Evolutionary conservation across 1,140 invertebrate species (phyloP), one percentile per base, ranked within the genome.

Genomic region (Cydia splendana): DNA sequence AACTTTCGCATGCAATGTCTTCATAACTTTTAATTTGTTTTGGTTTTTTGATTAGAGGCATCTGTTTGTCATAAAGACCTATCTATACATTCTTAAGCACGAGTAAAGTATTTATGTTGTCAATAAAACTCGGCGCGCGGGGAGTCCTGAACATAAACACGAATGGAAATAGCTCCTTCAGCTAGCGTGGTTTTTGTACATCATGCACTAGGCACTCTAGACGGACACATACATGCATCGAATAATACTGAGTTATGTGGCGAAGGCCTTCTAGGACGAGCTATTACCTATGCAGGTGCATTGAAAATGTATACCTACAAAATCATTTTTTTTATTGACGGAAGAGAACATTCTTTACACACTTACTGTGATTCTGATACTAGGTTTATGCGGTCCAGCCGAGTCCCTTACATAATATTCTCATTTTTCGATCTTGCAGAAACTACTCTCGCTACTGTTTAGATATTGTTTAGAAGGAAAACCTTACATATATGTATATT

Each of bases 101-200:
- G 75, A 73, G 78, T 65, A 73, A 79, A 75, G 78, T 88, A 85
- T 89, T 91, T 89, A 91, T 89, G 85, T 86, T 85, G 87, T 88
- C 87, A 85, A 87, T 88, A 90, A 88, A 88, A 85, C 82, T 83
- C 77, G 82, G 81, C 82, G 81, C 79, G 84, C 84, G 81, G 87
- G 88, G 85, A 87, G 87, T 86, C 86, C 84, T 78, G 80, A 80
- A 84, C 81, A 87, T 88, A 88, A 89, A 88, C 87, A 86, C 85
- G 85, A 87, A 87, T 89, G 85, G 82, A 87, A 87, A 90, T 87
- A 90, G 85, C 75, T 28, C 42, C 75, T 38, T 71, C 13, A 10
- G 18, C 24, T 24, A 62, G 57, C 57, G 57, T 62, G 13, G 24
- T 76, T 76, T 78, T 53, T 62, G 34, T 76, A 45, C 28, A 28